Evolutionary conservation across 2,113 vertebrate genomes (phyloP).

Genomic region (Agapornis roseicollis): DNA sequence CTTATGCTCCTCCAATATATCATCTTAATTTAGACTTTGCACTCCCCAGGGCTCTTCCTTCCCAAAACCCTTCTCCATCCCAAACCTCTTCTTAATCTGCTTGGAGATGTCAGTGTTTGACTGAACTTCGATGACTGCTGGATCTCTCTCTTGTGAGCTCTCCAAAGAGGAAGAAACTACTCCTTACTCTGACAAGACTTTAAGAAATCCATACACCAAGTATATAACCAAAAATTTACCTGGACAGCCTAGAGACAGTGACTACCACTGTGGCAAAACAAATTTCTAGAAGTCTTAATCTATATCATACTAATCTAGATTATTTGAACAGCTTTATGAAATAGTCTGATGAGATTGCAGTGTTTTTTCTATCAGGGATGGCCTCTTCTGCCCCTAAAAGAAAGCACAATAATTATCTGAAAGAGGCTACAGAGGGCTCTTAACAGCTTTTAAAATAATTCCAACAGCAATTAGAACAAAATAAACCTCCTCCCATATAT

Average conservation of each 20-base stretch:
- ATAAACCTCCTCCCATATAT: not conserved
- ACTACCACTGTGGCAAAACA: not conserved
- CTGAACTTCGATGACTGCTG: not conserved
- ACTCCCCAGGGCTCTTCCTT: not conserved
- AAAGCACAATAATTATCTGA: not conserved
- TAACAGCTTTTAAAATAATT: constrained; percentile 15
- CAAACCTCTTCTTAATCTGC: not conserved
- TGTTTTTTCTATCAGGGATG: not conserved
- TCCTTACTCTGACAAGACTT: not conserved
- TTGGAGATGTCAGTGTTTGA: not conserved
- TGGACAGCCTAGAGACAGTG: not conserved
- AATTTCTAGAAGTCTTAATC: not conserved
- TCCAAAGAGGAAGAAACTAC: not conserved
- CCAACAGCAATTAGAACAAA: not conserved
- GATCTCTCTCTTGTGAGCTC: not conserved
- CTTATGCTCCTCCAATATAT: not conserved
- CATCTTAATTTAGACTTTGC: not conserved
- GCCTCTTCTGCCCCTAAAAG: not conserved
- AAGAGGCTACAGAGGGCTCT: not conserved
- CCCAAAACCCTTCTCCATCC: not conserved
- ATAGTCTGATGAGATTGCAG: fast-evolving
- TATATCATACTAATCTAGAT: not conserved
- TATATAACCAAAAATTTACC: not conserved
- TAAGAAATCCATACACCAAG: not conserved
- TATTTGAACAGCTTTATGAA: not conserved